These are phyloP conservation scores for Meles meles DNA, from an alignment of 2,113 vertebrate genomes.

Conservation along the genomic window DNA sequence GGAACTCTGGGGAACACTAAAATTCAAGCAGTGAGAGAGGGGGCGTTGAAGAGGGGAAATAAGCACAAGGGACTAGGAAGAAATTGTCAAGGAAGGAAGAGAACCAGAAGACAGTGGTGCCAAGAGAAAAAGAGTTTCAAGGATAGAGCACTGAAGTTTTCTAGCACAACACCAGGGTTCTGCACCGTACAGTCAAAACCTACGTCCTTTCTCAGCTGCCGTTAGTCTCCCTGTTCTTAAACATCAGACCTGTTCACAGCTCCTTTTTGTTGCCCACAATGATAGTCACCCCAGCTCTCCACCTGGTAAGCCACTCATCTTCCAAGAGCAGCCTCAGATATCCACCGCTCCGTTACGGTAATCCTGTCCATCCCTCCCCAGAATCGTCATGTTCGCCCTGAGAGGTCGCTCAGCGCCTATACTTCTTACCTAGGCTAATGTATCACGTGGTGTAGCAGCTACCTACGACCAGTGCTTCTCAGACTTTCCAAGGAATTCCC, in stretches of 20 bases:
- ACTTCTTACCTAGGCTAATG: neutral
- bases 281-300: no score
- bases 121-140: neutral
- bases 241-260: neutral
- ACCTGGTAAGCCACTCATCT: neutral
- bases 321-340: neutral
- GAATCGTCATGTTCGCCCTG: accelerated
- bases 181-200: neutral
- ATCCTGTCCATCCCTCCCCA: neutral
- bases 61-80: neutral
- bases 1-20: neutral
- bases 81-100: neutral
- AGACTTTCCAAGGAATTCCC: neutral
- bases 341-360: neutral
- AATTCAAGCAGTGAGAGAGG: neutral
- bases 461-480: neutral
- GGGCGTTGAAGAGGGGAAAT: neutral
- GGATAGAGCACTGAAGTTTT: neutral
- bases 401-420: neutral
- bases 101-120: neutral
- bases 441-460: neutral
- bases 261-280: neutral
- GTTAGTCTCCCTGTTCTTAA: neutral
- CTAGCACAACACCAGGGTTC: neutral
- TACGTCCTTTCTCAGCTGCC: neutral